These are phyloP conservation scores for Chalcis sispes DNA, from an alignment of 2,888 invertebrate species.

Conservation along the genomic window DNA sequence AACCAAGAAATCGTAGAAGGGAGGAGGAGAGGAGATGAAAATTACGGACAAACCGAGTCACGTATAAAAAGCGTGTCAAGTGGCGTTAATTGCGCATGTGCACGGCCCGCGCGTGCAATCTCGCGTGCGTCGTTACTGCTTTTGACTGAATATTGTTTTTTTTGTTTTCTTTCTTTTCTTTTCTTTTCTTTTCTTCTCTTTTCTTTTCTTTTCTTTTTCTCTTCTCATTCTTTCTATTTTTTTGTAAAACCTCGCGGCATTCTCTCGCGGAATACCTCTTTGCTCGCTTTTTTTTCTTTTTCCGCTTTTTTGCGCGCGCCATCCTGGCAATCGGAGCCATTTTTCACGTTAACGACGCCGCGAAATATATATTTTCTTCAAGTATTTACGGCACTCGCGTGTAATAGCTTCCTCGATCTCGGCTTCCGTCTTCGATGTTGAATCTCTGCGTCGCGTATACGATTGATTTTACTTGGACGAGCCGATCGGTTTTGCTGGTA, in stretches of 20 bases:
- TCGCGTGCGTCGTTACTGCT: background rate
- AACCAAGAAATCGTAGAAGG: no score
- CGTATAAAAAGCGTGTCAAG: conserved; percentile 39
- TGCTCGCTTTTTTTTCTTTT: background rate
- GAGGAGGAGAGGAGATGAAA: background rate
- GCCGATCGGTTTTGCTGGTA: no score
- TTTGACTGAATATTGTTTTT: no score
- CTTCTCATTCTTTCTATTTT: no score
- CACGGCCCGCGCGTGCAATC: background rate
- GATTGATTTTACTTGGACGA: no score
- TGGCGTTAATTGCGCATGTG: conserved; percentile 42
- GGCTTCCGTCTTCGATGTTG: no score
- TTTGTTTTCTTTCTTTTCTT: background rate
- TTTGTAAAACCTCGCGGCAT: no score
- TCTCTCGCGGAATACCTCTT: no score
- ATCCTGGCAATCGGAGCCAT: background rate
- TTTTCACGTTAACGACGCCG: conserved; percentile 39
- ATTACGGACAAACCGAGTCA: background rate
- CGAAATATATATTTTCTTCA: background rate
- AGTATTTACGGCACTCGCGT: background rate
- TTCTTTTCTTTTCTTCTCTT: background rate
- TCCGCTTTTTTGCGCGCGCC: background rate
- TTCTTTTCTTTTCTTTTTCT: background rate
- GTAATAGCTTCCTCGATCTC: background rate
- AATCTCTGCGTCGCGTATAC: no score